These are phyloP conservation scores for Montipora sp. DNA, from an alignment of 64 coral and sea anemone species.

Conservation along the genomic window DNA sequence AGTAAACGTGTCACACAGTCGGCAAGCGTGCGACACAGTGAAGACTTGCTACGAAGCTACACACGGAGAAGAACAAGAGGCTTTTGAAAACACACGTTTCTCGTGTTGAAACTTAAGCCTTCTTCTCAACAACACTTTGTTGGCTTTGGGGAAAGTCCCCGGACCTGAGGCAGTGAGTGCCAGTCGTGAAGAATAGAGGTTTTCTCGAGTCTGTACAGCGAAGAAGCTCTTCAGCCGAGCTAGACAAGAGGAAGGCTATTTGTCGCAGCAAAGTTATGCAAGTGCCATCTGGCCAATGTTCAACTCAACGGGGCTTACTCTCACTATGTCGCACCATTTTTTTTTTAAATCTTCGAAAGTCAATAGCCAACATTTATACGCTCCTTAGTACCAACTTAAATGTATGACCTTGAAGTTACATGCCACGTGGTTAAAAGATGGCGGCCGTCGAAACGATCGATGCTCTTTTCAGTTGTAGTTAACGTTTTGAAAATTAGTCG, in stretches of 20 bases:
- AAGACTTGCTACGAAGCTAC: conserved; percentile 96
- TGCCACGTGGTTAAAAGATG: conserved; percentile 9
- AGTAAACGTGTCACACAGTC: background rate
- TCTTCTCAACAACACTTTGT: conserved; percentile 89
- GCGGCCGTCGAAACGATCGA: too few relatives aligned
- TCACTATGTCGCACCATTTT: conserved; percentile 86
- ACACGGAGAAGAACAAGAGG: conserved; percentile 35
- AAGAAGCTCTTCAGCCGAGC: conserved; percentile 81
- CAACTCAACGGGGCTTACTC: conserved; percentile 97
- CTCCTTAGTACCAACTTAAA: background rate
- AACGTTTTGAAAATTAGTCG: too few relatives aligned
- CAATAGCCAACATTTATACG: conserved; percentile 56
- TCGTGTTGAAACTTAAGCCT: conserved; percentile 13
- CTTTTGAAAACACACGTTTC: conserved; percentile 25
- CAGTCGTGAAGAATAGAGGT: conserved; percentile 80
- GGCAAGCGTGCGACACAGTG: conserved; percentile 62
- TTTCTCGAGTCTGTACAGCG: conserved; percentile 64
- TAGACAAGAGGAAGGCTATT: conserved; percentile 66
- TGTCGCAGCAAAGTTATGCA: conserved; percentile 98
- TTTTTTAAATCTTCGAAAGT: conserved; percentile 95
- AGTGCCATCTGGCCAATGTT: conserved; percentile 75
- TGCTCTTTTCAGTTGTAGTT: too few relatives aligned
- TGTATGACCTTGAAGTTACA: background rate
- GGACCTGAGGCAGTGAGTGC: conserved; percentile 93
- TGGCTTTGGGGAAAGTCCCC: conserved; percentile 99